Evolutionary conservation across 2,888 invertebrate genomes (phyloP).

Genomic region (Tuberolachnus salignus): DNA sequence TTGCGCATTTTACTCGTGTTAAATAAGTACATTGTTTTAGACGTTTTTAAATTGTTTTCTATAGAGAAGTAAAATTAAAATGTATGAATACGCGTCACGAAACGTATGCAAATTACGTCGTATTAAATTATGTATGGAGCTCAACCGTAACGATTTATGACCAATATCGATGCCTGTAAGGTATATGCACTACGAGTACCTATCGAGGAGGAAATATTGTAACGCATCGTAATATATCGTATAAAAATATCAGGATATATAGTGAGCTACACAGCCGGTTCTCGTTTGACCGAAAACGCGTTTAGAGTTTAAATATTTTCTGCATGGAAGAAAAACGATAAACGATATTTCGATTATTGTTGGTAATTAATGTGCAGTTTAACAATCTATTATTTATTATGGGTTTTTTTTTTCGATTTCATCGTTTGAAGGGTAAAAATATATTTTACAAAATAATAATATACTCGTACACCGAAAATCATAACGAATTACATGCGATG

Average conservation of each 20-base stretch:
- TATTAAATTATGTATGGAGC: not conserved
- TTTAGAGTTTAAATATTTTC: no score
- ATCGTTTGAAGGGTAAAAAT: not conserved
- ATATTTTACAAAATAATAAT: not conserved
- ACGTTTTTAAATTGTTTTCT: not conserved
- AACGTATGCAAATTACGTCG: not conserved
- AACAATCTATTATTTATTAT: not conserved
- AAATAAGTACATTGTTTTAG: no score
- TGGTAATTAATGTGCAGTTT: not conserved
- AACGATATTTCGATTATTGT: not conserved
- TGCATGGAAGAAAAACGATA: not conserved
- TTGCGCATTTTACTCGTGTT: no score
- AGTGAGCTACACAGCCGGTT: not conserved
- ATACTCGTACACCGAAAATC: not conserved
- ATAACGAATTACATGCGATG: not conserved
- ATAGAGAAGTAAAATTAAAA: slow-evolving; percentile 2
- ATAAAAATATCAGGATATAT: not conserved
- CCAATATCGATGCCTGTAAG: slow-evolving; percentile 23
- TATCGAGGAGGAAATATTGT: not conserved
- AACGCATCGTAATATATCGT: not conserved
- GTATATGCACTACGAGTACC: not conserved
- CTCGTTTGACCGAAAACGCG: not conserved
- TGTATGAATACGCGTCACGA: not conserved
- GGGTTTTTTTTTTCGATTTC: not conserved
- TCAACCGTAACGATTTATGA: not conserved